Conservation (phyloP, 2,888 invertebrate genomes). For the Cephalotes varians region DNA sequence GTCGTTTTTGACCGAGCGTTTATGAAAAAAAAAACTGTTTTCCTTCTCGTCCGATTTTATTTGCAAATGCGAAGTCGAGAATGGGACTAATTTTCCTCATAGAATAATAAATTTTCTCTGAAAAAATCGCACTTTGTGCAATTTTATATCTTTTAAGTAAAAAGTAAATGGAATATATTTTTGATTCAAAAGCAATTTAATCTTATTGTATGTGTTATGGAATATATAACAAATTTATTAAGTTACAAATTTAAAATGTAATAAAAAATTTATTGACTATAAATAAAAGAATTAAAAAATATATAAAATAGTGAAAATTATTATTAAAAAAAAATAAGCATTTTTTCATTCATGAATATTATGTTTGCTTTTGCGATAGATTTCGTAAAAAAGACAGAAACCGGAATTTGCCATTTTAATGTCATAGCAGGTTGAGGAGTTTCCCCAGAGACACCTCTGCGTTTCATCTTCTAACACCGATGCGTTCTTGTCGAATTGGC, state of each 20-base stretch:
- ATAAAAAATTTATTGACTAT: not conserved
- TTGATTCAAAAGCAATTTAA: not conserved
- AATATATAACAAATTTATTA: not conserved
- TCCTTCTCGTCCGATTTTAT: not conserved
- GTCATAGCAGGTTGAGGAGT: not conserved
- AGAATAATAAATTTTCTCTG: not conserved
- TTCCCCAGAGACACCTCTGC: not conserved
- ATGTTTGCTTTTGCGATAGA: not conserved
- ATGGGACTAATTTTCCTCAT: not conserved
- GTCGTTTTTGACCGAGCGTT: constrained; percentile 23
- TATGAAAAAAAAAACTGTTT: constrained; percentile 29
- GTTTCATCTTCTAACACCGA: constrained; percentile 12
- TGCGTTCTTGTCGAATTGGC: constrained; percentile 32
- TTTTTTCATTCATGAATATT: not conserved
- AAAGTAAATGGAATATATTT: not conserved
- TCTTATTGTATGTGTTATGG: not conserved
- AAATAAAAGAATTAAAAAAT: too few species aligned
- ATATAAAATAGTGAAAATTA: not conserved
- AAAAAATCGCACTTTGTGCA: not conserved
- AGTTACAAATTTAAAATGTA: not conserved
- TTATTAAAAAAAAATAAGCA: not conserved
- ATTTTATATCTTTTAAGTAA: not conserved
- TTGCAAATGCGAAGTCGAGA: not conserved
- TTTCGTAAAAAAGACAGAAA: not conserved
- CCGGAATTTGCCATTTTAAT: constrained; percentile 4